phyloP scores from a whole-genome alignment of 2,888 invertebrate species.

The Germaria angustata region DNA sequence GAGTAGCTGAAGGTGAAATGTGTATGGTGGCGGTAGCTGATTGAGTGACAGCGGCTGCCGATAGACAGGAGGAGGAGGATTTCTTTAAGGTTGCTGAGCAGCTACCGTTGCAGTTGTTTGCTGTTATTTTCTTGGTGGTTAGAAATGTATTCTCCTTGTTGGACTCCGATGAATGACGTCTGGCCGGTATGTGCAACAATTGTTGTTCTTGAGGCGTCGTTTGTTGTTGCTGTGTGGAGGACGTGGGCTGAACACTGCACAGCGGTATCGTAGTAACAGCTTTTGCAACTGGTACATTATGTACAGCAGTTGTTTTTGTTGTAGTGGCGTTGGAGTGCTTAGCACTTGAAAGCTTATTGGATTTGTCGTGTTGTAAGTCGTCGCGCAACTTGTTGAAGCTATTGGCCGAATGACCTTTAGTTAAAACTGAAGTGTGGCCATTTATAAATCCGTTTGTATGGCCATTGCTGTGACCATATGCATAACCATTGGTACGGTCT shows the following conservation, averaged over 20 bases:
- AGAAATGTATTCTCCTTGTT: constrained; percentile 78
- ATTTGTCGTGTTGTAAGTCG: constrained; percentile 29
- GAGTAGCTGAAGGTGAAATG: constrained; percentile 64
- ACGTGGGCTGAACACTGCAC: constrained; percentile 57
- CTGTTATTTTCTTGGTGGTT: constrained; percentile 73
- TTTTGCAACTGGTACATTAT: constrained; percentile 70
- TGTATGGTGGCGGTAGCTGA: constrained; percentile 73
- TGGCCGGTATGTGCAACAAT: constrained; percentile 69
- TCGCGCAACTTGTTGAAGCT: constrained; percentile 44
- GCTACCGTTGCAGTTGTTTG: constrained; percentile 42
- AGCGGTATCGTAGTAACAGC: constrained; percentile 66
- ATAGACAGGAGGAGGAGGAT: constrained; percentile 38
- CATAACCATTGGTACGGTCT: constrained; percentile 29
- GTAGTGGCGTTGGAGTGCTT: constrained; percentile 38
- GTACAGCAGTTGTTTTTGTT: constrained; percentile 68
- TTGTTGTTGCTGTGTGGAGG: constrained; percentile 59
- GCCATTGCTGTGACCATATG: constrained; percentile 39
- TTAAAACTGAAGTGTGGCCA: constrained; percentile 24
- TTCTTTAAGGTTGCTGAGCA: constrained; percentile 59
- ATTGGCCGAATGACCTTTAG: constrained; percentile 30
- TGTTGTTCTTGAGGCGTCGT: constrained; percentile 67
- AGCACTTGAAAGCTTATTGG: constrained; percentile 15
- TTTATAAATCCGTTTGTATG: constrained; percentile 41
- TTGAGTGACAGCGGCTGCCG: constrained; percentile 56
- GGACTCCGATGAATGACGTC: constrained; percentile 75